A percentile compares a stretch with the other conserved stretches of the same genome.
Conservation (phyloP, 2,797 vertebrate genomes). For the Lophius americanus region DNA sequence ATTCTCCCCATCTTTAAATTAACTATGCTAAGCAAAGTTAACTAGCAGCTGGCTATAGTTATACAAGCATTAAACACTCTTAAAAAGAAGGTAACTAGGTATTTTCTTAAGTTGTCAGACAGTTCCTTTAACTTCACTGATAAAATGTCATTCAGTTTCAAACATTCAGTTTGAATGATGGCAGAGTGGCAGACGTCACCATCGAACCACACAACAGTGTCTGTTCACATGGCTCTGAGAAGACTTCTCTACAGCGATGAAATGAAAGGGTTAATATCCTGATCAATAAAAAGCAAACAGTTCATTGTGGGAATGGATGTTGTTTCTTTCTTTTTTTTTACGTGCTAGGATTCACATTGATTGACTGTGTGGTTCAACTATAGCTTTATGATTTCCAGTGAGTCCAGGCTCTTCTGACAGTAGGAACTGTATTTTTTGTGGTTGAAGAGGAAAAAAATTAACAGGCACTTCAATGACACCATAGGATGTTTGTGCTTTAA, state of each 20-base stretch:
- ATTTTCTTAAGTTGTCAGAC: constrained; percentile 3
- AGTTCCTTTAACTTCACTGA: constrained; percentile 7
- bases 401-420: too few relatives aligned
- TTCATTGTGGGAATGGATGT: neutral
- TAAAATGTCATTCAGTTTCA: neutral
- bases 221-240: neutral
- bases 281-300: neutral
- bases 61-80: neutral
- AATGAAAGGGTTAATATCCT: neutral
- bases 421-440: constrained; percentile 37
- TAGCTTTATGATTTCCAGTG: neutral
- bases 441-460: constrained; percentile 37
- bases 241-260: constrained; percentile 10
- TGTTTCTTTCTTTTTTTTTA: too few relatives aligned
- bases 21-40: constrained; percentile 2
- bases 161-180: constrained; percentile 30
- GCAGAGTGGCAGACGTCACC: neutral
- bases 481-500: constrained; percentile 51
- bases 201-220: constrained; percentile 9
- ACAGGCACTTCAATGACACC: constrained; percentile 54
- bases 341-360: neutral
- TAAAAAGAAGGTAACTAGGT: neutral
- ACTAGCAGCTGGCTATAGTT: neutral
- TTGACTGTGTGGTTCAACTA: neutral
- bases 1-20: neutral